Conservation (phyloP, 1,140 invertebrate genomes). For the Coenobita brevimanus region DNA sequence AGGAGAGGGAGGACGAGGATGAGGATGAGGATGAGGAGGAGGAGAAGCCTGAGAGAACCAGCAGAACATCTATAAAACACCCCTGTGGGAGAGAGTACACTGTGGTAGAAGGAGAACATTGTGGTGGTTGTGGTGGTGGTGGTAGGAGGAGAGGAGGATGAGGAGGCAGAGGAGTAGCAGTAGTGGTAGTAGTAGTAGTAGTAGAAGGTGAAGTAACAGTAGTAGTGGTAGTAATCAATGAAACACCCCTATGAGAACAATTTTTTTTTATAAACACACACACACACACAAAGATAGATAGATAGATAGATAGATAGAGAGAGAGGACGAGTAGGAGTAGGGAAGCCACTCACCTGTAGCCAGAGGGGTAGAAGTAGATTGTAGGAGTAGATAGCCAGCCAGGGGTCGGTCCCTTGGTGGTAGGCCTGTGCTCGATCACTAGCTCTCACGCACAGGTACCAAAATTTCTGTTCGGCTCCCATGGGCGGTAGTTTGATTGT, state of each 20-base stretch:
- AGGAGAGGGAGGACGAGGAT: not conserved
- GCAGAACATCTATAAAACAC: not conserved
- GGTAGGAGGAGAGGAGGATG: too few relatives aligned
- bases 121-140: too few relatives aligned
- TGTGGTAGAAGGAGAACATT: too few relatives aligned
- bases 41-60: not conserved
- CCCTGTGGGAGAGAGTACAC: not conserved
- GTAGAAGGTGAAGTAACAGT: too few relatives aligned
- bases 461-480: slow-evolving; percentile 17
- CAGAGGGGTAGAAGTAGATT: slow-evolving; percentile 36
- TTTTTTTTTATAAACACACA: not conserved
- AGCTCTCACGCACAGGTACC: slow-evolving; percentile 46
- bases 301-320: slow-evolving; percentile 14
- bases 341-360: slow-evolving; percentile 26
- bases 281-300: slow-evolving; percentile 6
- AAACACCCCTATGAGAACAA: too few relatives aligned
- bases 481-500: slow-evolving; percentile 21
- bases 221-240: too few relatives aligned
- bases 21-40: not conserved
- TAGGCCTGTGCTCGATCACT: slow-evolving; percentile 7
- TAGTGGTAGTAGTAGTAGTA: too few relatives aligned
- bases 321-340: not conserved
- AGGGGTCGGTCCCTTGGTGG: slow-evolving; percentile 41
- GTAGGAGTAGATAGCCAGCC: slow-evolving; percentile 45
- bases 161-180: too few relatives aligned